These are phyloP conservation scores for Brachionus paranguensis DNA, from an alignment of 1,140 invertebrate species.

Conservation along the genomic window DNA sequence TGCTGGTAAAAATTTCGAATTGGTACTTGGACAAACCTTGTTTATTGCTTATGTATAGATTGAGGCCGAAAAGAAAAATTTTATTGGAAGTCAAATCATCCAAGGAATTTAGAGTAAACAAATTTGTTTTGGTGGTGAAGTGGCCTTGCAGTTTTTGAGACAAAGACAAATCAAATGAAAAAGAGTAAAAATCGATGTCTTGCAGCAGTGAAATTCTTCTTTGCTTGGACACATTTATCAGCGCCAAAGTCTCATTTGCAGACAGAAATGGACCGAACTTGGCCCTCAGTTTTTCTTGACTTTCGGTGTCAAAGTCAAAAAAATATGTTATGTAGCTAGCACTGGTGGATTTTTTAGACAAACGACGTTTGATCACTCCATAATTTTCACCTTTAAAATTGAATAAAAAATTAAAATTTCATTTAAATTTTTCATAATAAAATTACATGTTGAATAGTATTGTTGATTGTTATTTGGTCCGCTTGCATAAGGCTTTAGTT, in stretches of 20 bases:
- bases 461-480: neutral
- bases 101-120: neutral
- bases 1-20: slow-evolving; percentile 1
- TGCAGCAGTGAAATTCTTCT: neutral
- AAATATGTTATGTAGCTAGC: neutral
- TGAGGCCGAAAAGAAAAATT: slow-evolving; percentile 1
- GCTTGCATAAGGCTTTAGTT: neutral
- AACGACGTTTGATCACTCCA: slow-evolving; percentile 4
- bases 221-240: slow-evolving; percentile 1
- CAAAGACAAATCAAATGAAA: neutral
- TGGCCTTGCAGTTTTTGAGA: neutral
- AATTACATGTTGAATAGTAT: slow-evolving; percentile 24
- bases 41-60: neutral
- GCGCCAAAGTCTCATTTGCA: slow-evolving; percentile 3
- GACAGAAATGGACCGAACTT: neutral
- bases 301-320: slow-evolving; percentile 8
- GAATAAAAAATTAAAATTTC: slow-evolving; percentile 15
- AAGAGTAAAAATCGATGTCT: slow-evolving; percentile 3
- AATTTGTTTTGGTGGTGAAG: neutral
- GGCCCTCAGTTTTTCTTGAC: neutral
- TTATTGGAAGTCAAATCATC: slow-evolving; percentile 13
- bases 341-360: neutral
- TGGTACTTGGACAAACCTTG: neutral
- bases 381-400: slow-evolving; percentile 9
- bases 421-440: neutral